Base-by-base conservation (phyloP, 2,888 invertebrate species). In the Hypsopygia costalis region DNA sequence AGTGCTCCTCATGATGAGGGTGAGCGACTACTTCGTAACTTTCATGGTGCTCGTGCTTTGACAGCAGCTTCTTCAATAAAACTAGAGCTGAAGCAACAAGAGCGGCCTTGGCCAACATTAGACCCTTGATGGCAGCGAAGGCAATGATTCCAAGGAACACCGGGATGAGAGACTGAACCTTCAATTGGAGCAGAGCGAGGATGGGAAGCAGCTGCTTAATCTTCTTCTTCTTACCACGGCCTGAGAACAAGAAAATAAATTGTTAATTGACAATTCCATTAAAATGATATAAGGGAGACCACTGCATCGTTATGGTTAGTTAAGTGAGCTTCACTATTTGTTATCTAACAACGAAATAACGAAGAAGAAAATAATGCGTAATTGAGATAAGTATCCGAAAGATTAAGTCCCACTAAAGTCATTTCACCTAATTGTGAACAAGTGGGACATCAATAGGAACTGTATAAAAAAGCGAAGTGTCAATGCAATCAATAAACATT, bases 101-200 rank as follows among this genome's bases (percentile, higher is more conserved):
- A 2, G 96, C 95, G 47, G 96, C 92, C 90, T 96, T 96, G 60
- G 95, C 95, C 55, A 96, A 91, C 65, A 95, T 83, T 55, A 96
- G 90, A 47, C 96, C 96, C 90, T 96, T 96, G 90, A 96, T 91
- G 30, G 95, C 95, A 33, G 95, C 90, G 49, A 96, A 90, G 40
- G 95, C 95, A 61, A 96, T 91, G 65, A 88, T 76, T 28, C 81
- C 96, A 43, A 96, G 91, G 62, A 93, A 93, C 53, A 96, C 82
- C 21, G 95, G 95, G 58, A 95, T 92, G 49, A 96, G 89, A 21
- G 94, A 92, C 52, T 94, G 94, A 58, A 88, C 93, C 89, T 96
- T 96, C 73, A 96, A 81, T 68, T 95, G 94, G 69, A 95, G 87
- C 42, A 96, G 91, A 62, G 95, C 89, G 58, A 95, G 88, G 72